Evolutionary conservation across 1,140 invertebrate species (phyloP).

Genomic region (Melipona quadrifasciata): DNA sequence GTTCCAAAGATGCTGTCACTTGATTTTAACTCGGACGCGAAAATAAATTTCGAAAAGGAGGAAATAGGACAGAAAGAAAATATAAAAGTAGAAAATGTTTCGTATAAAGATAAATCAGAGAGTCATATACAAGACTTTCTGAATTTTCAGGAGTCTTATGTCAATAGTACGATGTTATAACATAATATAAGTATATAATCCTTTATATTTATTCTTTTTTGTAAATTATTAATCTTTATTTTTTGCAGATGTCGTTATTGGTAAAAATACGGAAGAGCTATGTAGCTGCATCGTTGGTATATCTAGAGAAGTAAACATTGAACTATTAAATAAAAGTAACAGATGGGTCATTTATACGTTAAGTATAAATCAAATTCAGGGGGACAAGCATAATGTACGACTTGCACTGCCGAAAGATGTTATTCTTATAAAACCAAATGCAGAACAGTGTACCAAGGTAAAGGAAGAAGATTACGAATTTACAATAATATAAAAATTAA

Average conservation of each 20-base stretch:
- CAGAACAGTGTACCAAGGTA: conserved; percentile 70
- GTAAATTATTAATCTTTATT: not conserved
- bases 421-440: conserved; percentile 73
- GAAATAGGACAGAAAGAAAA: not conserved
- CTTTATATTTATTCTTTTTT: not conserved
- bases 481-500: not conserved
- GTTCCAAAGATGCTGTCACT: conserved; percentile 20
- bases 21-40: not conserved
- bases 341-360: conserved; percentile 75
- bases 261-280: conserved; percentile 70
- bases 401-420: conserved; percentile 68
- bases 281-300: conserved; percentile 74
- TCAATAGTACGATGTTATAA: conserved; percentile 36
- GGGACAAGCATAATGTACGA: conserved; percentile 71
- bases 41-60: conserved; percentile 31
- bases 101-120: conserved; percentile 26
- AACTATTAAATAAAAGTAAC: conserved; percentile 74
- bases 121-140: conserved; percentile 4
- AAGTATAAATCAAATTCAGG: conserved; percentile 69
- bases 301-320: conserved; percentile 68
- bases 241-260: conserved; percentile 58
- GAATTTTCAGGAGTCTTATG: conserved; percentile 13
- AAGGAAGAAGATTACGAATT: conserved; percentile 15
- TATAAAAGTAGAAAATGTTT: conserved; percentile 46
- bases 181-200: not conserved